Percentiles rank a stretch among this genome's conserved stretches.
Conservation (phyloP, 2,113 vertebrate species). For the Calyptomena viridis region DNA sequence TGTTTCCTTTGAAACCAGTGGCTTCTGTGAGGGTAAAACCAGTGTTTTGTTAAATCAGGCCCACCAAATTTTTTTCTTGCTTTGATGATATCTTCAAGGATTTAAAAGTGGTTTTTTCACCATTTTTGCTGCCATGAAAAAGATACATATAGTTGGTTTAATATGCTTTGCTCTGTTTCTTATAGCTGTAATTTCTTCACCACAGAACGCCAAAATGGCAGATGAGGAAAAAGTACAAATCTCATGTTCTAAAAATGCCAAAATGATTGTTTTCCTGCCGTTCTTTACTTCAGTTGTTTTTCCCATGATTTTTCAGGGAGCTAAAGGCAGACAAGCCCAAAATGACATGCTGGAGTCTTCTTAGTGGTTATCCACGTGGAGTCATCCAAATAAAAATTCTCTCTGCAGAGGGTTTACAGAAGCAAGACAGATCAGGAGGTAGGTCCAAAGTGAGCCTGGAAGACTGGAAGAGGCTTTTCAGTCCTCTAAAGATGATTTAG, state of each 20-base stretch:
- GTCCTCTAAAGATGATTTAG: neutral
- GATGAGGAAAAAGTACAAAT: neutral
- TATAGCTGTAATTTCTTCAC: neutral
- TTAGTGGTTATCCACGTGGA: constrained; percentile 83
- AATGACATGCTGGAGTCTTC: constrained; percentile 81
- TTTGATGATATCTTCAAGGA: neutral
- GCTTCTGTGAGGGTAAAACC: neutral
- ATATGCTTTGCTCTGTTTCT: neutral
- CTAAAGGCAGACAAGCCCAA: constrained; percentile 82
- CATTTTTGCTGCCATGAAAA: neutral
- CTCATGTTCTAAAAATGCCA: neutral
- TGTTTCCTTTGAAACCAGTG: neutral
- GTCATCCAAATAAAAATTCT: constrained; percentile 85
- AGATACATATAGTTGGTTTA: neutral
- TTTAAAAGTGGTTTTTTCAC: fast-evolving
- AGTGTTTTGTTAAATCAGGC: neutral
- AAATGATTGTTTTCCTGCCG: neutral
- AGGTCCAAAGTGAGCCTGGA: neutral
- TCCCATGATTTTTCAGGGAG: constrained; percentile 76
- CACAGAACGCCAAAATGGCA: neutral
- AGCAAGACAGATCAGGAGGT: constrained; percentile 81
- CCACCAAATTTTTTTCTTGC: neutral
- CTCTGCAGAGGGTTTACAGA: constrained; percentile 80
- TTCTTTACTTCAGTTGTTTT: neutral
- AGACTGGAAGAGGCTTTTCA: neutral